These are phyloP conservation scores for Gymnoscopelus microlampas DNA, from an alignment of 2,797 vertebrate species.

Conservation along the genomic window DNA sequence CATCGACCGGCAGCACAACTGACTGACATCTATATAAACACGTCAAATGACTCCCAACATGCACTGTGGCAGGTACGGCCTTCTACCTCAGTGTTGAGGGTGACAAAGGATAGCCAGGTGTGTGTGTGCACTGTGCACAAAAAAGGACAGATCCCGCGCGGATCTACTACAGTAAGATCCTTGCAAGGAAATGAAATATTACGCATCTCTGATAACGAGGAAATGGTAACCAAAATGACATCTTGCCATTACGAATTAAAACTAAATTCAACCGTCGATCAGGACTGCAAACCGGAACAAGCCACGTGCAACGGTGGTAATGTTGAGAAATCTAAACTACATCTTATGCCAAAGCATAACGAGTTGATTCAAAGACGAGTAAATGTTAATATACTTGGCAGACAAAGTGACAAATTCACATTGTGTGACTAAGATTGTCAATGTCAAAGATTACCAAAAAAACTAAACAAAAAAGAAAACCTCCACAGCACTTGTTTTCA, in stretches of 20 bases:
- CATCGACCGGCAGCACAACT: conserved; percentile 17
- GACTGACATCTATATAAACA: conserved; percentile 40
- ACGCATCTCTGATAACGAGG: neutral
- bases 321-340: conserved; percentile 10
- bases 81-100: conserved; percentile 57
- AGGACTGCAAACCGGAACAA: conserved; percentile 6
- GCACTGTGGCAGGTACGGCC: conserved; percentile 69
- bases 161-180: conserved; percentile 29
- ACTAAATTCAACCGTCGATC: neutral
- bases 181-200: conserved; percentile 15
- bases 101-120: conserved; percentile 49
- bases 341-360: neutral
- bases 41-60: conserved; percentile 69
- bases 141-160: conserved; percentile 33
- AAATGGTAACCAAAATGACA: conserved; percentile 3
- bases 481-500: neutral
- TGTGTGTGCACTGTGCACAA: conserved; percentile 12
- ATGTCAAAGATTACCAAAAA: neutral
- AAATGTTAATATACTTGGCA: neutral
- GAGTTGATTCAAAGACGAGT: neutral
- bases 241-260: conserved; percentile 1
- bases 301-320: neutral
- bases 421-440: neutral
- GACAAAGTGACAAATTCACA: neutral
- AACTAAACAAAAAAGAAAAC: too few species aligned